Percentiles rank a stretch among this genome's conserved stretches.
Conservation (phyloP, 2,888 invertebrate genomes). For the Lasioglossum villosulum region DNA sequence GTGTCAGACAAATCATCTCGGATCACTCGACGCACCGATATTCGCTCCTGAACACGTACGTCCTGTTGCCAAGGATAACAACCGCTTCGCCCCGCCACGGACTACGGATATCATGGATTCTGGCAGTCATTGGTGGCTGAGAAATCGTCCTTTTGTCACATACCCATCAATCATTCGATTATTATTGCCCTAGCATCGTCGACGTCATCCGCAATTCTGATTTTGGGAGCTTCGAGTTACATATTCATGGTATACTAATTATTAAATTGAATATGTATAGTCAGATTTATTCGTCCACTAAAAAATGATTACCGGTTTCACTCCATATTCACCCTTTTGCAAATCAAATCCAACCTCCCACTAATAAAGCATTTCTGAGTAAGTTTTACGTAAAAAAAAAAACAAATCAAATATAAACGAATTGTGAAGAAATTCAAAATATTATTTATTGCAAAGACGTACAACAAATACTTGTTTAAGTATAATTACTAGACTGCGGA, state of each 20-base stretch:
- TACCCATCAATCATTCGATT: not conserved
- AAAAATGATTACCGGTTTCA: too few species aligned
- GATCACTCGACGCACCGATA: not conserved
- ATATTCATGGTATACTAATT: not conserved
- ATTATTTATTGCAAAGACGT: too few species aligned
- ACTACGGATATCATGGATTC: not conserved
- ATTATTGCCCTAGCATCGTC: not conserved
- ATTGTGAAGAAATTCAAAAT: too few species aligned
- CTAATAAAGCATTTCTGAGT: too few species aligned
- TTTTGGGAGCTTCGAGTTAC: not conserved
- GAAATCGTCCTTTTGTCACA: not conserved
- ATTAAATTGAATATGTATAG: too few species aligned
- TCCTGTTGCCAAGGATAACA: not conserved
- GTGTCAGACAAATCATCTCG: slow-evolving; percentile 57
- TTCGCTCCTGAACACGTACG: slow-evolving; percentile 16
- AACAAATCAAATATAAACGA: too few species aligned
- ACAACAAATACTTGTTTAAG: too few species aligned
- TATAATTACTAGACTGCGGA: too few species aligned
- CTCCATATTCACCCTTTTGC: too few species aligned
- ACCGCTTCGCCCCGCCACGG: not conserved
- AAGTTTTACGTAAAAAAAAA: too few species aligned
- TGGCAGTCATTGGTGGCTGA: not conserved
- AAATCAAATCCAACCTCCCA: too few species aligned
- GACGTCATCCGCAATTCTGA: not conserved
- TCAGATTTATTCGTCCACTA: too few species aligned